Percentiles rank a stretch among this genome's conserved stretches.
Conservation (phyloP, 2,888 invertebrate genomes). For the Agonopterix arenella region DNA sequence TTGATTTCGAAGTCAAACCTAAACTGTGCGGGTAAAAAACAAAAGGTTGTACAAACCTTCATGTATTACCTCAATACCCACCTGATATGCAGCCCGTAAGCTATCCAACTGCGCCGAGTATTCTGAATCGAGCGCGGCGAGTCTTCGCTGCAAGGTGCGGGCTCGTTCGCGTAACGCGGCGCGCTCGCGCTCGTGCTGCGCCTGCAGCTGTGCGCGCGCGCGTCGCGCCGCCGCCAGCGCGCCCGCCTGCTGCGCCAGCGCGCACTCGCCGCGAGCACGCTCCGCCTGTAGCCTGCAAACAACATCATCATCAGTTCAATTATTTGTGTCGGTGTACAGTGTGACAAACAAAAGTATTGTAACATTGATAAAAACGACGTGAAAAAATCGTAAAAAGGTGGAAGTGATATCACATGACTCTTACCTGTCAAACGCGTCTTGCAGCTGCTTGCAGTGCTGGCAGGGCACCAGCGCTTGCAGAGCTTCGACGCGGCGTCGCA, state of each 20-base stretch:
- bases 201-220: conserved; percentile 58
- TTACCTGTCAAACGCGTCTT: conserved; percentile 72
- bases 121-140: conserved; percentile 87
- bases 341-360: too few species aligned
- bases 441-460: conserved; percentile 71
- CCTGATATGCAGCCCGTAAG: conserved; percentile 84
- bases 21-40: too few species aligned
- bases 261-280: conserved; percentile 55
- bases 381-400: not conserved
- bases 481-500: conserved; percentile 66
- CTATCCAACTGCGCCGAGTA: conserved; percentile 90
- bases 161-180: conserved; percentile 82
- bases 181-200: conserved; percentile 76
- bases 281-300: conserved; percentile 47
- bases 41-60: not conserved
- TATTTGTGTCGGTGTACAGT: too few species aligned
- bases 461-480: conserved; percentile 68
- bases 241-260: conserved; percentile 58
- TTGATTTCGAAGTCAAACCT: too few species aligned
- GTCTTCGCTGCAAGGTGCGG: conserved; percentile 81
- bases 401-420: not conserved
- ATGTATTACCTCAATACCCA: conserved; percentile 32
- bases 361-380: too few species aligned
- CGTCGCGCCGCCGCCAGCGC: conserved; percentile 64
- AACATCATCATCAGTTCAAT: not conserved